Conservation (phyloP, 2,113 vertebrate genomes). For the Neotragus moschatus region DNA sequence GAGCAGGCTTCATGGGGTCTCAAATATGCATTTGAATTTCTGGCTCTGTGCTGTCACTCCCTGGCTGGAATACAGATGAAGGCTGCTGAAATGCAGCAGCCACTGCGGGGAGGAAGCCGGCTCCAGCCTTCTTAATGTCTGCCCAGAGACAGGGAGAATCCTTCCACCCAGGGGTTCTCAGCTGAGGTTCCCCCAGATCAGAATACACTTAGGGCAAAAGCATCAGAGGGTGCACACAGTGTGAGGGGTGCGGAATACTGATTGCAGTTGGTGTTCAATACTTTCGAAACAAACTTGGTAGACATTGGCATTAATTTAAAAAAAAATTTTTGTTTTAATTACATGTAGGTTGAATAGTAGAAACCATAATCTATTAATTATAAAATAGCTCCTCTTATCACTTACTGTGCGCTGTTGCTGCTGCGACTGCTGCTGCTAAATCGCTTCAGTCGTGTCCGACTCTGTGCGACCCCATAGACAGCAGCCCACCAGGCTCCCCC, state of each 20-base stretch:
- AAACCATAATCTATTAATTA: not conserved
- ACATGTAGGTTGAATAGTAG: not conserved
- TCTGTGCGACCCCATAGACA: too few species aligned
- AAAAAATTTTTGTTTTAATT: not conserved
- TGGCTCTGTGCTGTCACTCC: not conserved
- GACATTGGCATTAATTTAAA: not conserved
- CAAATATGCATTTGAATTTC: slow-evolving; percentile 1
- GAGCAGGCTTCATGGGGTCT: not conserved
- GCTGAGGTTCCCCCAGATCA: not conserved
- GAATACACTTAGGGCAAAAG: not conserved
- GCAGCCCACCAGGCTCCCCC: too few species aligned
- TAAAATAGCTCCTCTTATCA: not conserved
- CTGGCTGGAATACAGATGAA: slow-evolving; percentile 46
- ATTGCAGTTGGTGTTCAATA: not conserved
- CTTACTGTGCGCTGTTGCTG: too few species aligned
- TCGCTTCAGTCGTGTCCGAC: too few species aligned
- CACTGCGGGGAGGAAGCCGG: not conserved
- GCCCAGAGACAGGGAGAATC: not conserved
- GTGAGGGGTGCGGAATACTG: too few species aligned
- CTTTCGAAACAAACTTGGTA: not conserved
- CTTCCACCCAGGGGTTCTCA: not conserved
- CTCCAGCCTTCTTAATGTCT: not conserved
- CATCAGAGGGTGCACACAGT: not conserved
- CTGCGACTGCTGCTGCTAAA: too few species aligned
- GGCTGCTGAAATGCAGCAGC: not conserved